Evolutionary conservation across 2,888 invertebrate genomes (phyloP).

Genomic region (Aethes cnicana): DNA sequence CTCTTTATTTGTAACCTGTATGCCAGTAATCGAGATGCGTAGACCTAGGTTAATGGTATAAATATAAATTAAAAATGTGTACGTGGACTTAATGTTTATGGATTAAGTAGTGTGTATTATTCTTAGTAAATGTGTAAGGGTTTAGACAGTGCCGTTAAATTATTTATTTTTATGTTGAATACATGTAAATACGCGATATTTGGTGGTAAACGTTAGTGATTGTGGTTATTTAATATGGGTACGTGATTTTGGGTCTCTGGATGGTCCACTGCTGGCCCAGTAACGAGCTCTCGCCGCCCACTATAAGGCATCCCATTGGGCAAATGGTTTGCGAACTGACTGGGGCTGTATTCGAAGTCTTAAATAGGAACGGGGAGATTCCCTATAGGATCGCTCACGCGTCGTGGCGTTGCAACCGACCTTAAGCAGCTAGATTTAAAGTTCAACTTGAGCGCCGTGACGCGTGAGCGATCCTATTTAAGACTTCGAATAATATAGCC

Average conservation of each 20-base stretch:
- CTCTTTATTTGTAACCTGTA: slow-evolving; percentile 55
- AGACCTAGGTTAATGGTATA: slow-evolving; percentile 52
- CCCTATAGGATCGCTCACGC: too few species aligned
- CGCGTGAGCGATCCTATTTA: too few species aligned
- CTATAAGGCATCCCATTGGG: too few species aligned
- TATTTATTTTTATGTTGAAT: slow-evolving; percentile 82
- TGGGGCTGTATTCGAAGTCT: too few species aligned
- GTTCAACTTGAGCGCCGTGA: too few species aligned
- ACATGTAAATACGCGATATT: slow-evolving; percentile 77
- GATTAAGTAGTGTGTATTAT: slow-evolving; percentile 63
- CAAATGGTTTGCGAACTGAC: too few species aligned
- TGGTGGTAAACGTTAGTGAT: slow-evolving; percentile 71
- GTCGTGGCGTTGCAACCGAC: too few species aligned
- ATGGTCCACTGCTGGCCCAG: slow-evolving; percentile 23
- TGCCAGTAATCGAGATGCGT: slow-evolving; percentile 74
- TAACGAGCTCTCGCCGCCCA: too few species aligned
- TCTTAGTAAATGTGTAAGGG: slow-evolving; percentile 74
- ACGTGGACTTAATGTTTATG: slow-evolving; percentile 64
- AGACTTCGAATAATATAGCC: too few species aligned
- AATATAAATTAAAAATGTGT: slow-evolving; percentile 60
- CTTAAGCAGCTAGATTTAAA: too few species aligned
- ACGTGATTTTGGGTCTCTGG: slow-evolving; percentile 36
- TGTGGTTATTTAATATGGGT: slow-evolving; percentile 73
- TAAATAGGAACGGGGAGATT: too few species aligned
- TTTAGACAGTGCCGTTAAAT: slow-evolving; percentile 75